Percentiles rank a stretch among this genome's conserved stretches.
These are phyloP conservation scores for Engystomops pustulosus DNA, from an alignment of 2,113 vertebrate species.

Conservation along the genomic window DNA sequence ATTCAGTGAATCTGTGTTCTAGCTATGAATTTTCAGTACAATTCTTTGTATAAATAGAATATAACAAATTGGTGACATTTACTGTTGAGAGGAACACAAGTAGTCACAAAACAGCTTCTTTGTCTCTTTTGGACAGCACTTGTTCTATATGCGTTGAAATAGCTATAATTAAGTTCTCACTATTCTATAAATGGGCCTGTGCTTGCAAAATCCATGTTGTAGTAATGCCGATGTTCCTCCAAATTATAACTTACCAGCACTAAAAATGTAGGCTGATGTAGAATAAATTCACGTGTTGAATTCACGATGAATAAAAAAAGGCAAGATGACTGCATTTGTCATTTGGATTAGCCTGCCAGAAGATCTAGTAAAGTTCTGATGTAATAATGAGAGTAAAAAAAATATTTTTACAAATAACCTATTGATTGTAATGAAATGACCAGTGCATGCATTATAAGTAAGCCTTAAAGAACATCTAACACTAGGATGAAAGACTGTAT, in stretches of 20 bases:
- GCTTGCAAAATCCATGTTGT: slow-evolving; percentile 1
- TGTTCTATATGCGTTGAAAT: slow-evolving; percentile 21
- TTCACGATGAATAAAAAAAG: background rate
- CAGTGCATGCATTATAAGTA: background rate
- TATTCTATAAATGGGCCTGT: slow-evolving; percentile 40
- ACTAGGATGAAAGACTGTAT: too few relatives aligned
- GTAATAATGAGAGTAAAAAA: background rate
- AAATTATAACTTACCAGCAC: slow-evolving; percentile 34
- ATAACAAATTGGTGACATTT: background rate
- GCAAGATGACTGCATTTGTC: background rate
- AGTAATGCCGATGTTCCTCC: background rate
- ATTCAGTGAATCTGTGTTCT: background rate
- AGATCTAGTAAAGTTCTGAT: background rate
- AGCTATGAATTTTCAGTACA: background rate
- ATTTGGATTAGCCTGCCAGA: background rate
- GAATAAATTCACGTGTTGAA: background rate
- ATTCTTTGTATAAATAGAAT: slow-evolving; percentile 8
- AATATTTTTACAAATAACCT: background rate
- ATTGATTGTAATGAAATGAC: background rate
- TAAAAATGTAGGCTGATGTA: slow-evolving; percentile 2
- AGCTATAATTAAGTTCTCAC: slow-evolving; percentile 54
- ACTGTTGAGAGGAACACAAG: background rate
- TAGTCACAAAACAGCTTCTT: slow-evolving; percentile 20
- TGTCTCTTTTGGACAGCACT: slow-evolving; percentile 30
- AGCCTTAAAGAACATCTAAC: too few relatives aligned